phyloP scores from a whole-genome alignment of 2,888 invertebrate species.

The Phortica okadai region DNA sequence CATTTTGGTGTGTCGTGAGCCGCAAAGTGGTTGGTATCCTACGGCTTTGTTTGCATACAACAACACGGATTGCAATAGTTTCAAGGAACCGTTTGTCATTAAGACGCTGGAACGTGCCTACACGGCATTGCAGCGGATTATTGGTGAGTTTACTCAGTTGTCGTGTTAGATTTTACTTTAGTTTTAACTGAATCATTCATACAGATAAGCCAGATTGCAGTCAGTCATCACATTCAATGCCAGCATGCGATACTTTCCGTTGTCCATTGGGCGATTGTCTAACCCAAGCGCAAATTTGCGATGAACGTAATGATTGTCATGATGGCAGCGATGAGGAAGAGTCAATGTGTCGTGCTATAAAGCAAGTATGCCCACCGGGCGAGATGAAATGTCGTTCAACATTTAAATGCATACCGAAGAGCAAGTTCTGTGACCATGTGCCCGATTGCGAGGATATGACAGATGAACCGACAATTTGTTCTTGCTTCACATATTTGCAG shows the following conservation, averaged over 20 bases:
- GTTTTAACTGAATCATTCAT: background rate
- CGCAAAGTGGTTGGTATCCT: slow-evolving; percentile 83
- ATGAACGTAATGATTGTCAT: slow-evolving; percentile 83
- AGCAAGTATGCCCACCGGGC: slow-evolving; percentile 78
- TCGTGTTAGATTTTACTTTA: background rate
- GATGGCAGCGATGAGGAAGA: slow-evolving; percentile 82
- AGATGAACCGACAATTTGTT: slow-evolving; percentile 83
- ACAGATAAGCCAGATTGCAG: slow-evolving; percentile 69
- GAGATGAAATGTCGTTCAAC: slow-evolving; percentile 82
- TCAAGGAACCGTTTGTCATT: slow-evolving; percentile 63
- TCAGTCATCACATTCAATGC: slow-evolving; percentile 46
- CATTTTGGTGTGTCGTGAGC: slow-evolving; percentile 82
- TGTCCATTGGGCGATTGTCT: slow-evolving; percentile 85
- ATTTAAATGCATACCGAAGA: slow-evolving; percentile 83
- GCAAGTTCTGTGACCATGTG: slow-evolving; percentile 82
- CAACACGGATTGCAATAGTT: slow-evolving; percentile 76
- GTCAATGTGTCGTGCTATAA: slow-evolving; percentile 62
- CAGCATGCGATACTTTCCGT: slow-evolving; percentile 79
- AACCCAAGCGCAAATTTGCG: slow-evolving; percentile 79
- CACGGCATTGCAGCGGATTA: slow-evolving; percentile 62
- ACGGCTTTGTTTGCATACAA: slow-evolving; percentile 82
- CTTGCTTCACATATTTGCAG: slow-evolving; percentile 82
- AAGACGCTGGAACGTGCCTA: slow-evolving; percentile 64
- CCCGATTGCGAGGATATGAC: slow-evolving; percentile 84
- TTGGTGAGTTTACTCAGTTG: slow-evolving; percentile 60